Conservation (phyloP, 2,797 vertebrate species). For the Thalassophryne amazonica region DNA sequence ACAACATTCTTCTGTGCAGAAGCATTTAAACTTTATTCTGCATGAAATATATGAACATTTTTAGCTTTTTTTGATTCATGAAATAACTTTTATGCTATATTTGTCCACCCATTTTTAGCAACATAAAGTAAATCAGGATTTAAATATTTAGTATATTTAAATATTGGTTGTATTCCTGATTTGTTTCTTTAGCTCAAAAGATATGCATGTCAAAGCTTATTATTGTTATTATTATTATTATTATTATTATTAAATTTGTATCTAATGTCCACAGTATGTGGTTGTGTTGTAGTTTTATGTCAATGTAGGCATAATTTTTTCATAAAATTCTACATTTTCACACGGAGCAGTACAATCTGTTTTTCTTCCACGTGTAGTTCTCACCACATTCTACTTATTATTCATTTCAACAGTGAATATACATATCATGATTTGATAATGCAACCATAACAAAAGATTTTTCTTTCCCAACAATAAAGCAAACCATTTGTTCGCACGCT, state of each 20-base stretch:
- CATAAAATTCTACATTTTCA: conserved; percentile 29
- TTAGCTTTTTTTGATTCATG: conserved; percentile 42
- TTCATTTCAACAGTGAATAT: conserved; percentile 61
- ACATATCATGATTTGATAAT: conserved; percentile 74
- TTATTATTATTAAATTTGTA: conserved; percentile 1
- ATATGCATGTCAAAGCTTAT: background rate
- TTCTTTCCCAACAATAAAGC: conserved; percentile 56
- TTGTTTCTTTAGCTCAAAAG: background rate
- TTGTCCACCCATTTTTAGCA: conserved; percentile 11
- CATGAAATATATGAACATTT: conserved; percentile 48
- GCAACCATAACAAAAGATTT: conserved; percentile 58
- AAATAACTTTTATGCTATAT: conserved; percentile 46
- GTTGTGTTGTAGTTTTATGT: conserved; percentile 3
- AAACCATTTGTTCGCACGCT: conserved; percentile 65
- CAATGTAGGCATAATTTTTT: conserved; percentile 10
- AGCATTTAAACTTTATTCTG: conserved; percentile 23
- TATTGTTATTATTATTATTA: too few species aligned
- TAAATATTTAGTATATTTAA: conserved; percentile 22
- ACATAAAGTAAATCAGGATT: conserved; percentile 28
- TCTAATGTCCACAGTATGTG: background rate
- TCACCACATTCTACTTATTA: conserved; percentile 41
- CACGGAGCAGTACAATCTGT: conserved; percentile 25
- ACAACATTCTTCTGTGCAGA: conserved; percentile 20
- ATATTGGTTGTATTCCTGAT: conserved; percentile 3
- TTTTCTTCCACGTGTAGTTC: conserved; percentile 45